phyloP scores from a whole-genome alignment of 2,113 vertebrate genomes.

The Ceuthmochares aereus region DNA sequence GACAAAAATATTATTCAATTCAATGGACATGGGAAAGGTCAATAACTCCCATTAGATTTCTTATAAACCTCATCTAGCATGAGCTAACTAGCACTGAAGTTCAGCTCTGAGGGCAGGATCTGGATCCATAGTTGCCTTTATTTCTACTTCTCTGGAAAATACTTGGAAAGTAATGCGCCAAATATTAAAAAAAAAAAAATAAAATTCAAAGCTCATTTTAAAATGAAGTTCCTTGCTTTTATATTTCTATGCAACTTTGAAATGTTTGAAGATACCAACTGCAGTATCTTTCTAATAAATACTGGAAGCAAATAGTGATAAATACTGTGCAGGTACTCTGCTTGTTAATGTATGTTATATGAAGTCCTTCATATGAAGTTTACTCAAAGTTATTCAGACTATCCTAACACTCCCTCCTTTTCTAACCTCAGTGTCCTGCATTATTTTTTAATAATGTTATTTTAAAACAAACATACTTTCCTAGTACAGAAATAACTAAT shows the following conservation, averaged over 20 bases:
- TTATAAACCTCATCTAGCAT: background rate
- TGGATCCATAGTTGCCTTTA: background rate
- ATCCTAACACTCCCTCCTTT: background rate
- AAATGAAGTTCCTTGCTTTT: background rate
- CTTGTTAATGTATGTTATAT: background rate
- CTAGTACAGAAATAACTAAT: background rate
- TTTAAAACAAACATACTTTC: background rate
- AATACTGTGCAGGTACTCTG: background rate
- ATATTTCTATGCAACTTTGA: background rate
- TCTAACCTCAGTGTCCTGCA: background rate
- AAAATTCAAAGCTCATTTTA: background rate
- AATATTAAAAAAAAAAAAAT: background rate
- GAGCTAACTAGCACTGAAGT: background rate
- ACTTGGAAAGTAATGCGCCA: background rate
- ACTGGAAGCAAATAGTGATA: background rate
- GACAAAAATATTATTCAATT: background rate
- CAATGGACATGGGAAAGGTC: background rate
- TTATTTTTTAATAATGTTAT: background rate
- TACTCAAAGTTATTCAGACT: background rate
- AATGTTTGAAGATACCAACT: background rate
- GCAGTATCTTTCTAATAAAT: background rate
- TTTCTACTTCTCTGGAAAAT: background rate
- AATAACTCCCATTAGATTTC: conserved; percentile 33
- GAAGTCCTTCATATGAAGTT: background rate
- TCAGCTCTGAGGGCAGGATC: background rate